These are phyloP conservation scores for Cyanistes caeruleus DNA, from an alignment of 2,113 vertebrate genomes.

Conservation along the genomic window DNA sequence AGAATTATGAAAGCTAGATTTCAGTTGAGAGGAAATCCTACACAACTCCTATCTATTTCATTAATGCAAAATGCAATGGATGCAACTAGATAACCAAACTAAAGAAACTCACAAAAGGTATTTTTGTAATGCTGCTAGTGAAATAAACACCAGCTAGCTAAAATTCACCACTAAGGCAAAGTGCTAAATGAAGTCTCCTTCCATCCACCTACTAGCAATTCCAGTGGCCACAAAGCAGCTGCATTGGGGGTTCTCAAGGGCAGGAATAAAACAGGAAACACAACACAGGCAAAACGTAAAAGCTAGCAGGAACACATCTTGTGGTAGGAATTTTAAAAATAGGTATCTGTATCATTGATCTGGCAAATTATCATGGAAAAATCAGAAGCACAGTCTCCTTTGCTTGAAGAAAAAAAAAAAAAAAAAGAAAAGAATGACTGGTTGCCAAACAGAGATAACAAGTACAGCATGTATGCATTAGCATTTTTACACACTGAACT, in stretches of 20 bases:
- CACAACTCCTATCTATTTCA: background rate
- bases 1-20: background rate
- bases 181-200: background rate
- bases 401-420: background rate
- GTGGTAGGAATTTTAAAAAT: background rate
- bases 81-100: background rate
- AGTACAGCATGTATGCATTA: background rate
- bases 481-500: background rate
- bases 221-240: background rate
- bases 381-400: background rate
- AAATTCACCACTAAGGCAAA: background rate
- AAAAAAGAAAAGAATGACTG: background rate
- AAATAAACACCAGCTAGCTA: background rate
- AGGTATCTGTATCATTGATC: background rate
- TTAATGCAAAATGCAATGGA: background rate
- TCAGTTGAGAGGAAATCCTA: background rate
- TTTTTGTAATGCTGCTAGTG: background rate
- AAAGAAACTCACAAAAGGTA: background rate
- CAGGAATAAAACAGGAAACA: background rate
- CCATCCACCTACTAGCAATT: background rate
- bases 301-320: background rate
- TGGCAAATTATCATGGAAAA: background rate
- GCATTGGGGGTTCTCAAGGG: background rate
- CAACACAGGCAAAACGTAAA: background rate
- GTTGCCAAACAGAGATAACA: background rate